phyloP scores from a whole-genome alignment of 2,888 invertebrate species.

The Allophyes oxyacanthae region DNA sequence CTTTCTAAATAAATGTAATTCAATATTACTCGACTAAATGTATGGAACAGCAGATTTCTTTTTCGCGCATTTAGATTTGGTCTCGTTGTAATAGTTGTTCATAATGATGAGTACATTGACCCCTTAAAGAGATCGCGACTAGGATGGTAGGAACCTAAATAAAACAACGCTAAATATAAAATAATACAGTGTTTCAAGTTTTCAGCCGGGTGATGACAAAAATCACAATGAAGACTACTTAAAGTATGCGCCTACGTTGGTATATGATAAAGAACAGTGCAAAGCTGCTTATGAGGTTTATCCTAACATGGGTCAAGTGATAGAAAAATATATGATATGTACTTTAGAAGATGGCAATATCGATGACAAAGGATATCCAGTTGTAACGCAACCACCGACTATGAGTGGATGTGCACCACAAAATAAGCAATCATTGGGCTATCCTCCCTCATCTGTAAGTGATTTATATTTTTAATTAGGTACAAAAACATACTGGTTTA shows the following conservation, averaged over 20 bases:
- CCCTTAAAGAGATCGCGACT: too few species aligned
- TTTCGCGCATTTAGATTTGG: too few species aligned
- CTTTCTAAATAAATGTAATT: too few species aligned
- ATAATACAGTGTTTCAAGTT: conserved; percentile 5
- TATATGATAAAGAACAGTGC: conserved; percentile 57
- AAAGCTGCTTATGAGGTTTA: conserved; percentile 49
- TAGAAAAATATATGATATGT: conserved; percentile 70
- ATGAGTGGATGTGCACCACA: conserved; percentile 2
- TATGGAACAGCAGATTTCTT: too few species aligned
- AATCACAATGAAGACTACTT: conserved; percentile 56
- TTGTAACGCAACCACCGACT: conserved; percentile 16
- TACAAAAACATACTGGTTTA: too few species aligned
- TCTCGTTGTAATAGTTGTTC: too few species aligned
- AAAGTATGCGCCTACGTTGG: conserved; percentile 50
- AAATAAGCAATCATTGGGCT: neutral
- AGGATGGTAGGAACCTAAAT: too few species aligned
- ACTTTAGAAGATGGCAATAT: conserved; percentile 53
- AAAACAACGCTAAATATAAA: too few species aligned
- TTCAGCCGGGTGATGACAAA: conserved; percentile 48
- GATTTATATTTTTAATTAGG: neutral
- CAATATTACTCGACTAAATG: too few species aligned
- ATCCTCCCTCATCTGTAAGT: neutral
- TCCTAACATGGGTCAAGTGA: conserved; percentile 44
- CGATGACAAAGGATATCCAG: conserved; percentile 30
- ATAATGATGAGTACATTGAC: too few species aligned